Evolutionary conservation across 1,140 invertebrate species (phyloP).

Genomic region (Rhysida immarginata): DNA sequence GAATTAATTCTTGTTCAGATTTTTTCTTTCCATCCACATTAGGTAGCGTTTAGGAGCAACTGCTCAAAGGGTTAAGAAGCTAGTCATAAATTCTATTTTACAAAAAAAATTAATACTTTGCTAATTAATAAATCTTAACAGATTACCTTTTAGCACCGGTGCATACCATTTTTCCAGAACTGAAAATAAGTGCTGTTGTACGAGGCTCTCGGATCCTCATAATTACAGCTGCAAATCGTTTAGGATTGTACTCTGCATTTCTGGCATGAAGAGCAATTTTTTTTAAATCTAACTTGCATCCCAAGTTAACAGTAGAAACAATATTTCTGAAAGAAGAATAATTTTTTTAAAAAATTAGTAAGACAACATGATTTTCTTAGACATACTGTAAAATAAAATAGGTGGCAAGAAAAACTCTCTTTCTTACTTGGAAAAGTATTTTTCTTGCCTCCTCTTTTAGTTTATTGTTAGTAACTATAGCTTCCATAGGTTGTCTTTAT

Average conservation of each 20-base stretch:
- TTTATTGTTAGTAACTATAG: too few relatives aligned
- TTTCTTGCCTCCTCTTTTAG: too few relatives aligned
- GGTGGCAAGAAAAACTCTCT: too few relatives aligned
- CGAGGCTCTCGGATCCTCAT: conserved; percentile 98
- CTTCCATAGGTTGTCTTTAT: too few relatives aligned
- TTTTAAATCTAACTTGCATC: conserved; percentile 87
- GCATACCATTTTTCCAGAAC: conserved; percentile 99
- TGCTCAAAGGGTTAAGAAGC: conserved; percentile 1
- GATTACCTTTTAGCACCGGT: conserved; percentile 87
- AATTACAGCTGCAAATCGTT: conserved; percentile 98
- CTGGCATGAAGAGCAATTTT: conserved; percentile 96
- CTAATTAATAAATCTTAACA: too few relatives aligned
- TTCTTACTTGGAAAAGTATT: too few relatives aligned
- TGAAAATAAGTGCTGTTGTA: conserved; percentile 97
- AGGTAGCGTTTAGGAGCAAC: neutral
- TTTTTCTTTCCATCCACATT: too few relatives aligned
- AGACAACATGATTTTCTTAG: too few relatives aligned
- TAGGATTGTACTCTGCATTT: conserved; percentile 99
- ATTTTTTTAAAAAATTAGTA: too few relatives aligned
- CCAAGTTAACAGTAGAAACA: conserved; percentile 94
- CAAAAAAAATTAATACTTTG: neutral
- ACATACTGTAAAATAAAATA: too few relatives aligned
- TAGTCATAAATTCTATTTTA: neutral
- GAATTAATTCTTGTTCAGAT: too few relatives aligned
- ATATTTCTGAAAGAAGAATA: conserved; percentile 63